Evolutionary conservation across 2,113 vertebrate genomes (phyloP).

Genomic region (Myanophis thanlyinensis): DNA sequence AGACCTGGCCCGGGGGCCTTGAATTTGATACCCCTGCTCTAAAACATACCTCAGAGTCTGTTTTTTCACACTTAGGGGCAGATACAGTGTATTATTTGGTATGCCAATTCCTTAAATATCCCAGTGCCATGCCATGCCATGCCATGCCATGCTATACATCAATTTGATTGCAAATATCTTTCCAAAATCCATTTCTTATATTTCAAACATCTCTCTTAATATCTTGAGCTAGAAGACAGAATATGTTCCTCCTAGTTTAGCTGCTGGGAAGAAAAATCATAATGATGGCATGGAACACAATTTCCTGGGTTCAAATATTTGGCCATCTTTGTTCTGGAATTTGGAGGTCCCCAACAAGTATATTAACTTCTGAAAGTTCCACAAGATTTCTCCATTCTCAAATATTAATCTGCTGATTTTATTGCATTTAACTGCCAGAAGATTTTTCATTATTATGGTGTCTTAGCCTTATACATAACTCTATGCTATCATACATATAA

Average conservation of each 20-base stretch:
- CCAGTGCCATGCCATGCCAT: too few relatives aligned
- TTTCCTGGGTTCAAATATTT: not conserved
- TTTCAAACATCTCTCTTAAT: not conserved
- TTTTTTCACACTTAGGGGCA: not conserved
- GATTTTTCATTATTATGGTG: not conserved
- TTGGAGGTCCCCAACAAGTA: not conserved
- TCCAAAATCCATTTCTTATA: not conserved
- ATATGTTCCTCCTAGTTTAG: not conserved
- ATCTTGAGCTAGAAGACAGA: not conserved
- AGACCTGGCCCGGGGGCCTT: too few relatives aligned
- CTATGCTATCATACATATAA: not conserved
- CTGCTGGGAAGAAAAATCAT: not conserved
- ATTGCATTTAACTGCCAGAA: not conserved
- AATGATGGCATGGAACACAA: not conserved
- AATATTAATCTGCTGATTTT: not conserved
- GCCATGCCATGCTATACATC: not conserved
- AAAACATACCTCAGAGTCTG: not conserved
- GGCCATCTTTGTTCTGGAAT: not conserved
- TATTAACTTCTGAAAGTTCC: not conserved
- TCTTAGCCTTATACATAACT: not conserved
- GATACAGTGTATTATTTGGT: not conserved
- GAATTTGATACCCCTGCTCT: too few relatives aligned
- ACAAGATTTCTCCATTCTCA: not conserved
- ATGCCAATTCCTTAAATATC: not conserved
- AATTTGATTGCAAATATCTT: not conserved